These are phyloP conservation scores for Asobara japonica DNA, from an alignment of 1,140 invertebrate genomes.

Conservation along the genomic window DNA sequence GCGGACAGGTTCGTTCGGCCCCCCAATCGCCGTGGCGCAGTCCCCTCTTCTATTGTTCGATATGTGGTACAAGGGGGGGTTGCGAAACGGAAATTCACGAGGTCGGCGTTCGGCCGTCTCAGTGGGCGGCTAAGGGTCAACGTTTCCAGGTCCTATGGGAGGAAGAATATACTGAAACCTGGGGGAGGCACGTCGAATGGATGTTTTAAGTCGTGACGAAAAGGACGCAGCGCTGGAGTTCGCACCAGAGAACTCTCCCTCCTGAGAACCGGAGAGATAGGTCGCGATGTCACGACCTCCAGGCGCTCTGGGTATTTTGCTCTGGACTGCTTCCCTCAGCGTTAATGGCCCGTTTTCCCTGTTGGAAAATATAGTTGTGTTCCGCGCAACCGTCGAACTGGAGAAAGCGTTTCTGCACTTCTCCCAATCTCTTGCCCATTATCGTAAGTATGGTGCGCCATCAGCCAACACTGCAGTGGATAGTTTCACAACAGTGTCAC, in stretches of 20 bases:
- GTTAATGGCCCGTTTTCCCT: conserved; percentile 30
- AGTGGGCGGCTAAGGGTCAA: too few species aligned
- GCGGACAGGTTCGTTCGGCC: too few species aligned
- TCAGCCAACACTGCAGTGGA: conserved; percentile 13
- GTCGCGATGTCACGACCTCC: conserved; percentile 13
- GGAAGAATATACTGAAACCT: too few species aligned
- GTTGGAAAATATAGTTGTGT: conserved; percentile 46
- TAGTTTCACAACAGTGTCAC: conserved; percentile 32
- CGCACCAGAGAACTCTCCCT: conserved; percentile 23
- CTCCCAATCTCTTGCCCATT: conserved; percentile 14
- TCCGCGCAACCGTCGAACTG: conserved; percentile 46
- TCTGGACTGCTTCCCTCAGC: conserved; percentile 16
- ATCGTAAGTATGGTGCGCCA: neutral
- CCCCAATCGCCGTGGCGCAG: too few species aligned
- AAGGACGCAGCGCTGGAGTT: conserved; percentile 20
- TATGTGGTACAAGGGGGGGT: too few species aligned
- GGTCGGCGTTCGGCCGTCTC: too few species aligned
- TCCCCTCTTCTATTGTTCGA: too few species aligned
- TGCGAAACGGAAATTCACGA: too few species aligned
- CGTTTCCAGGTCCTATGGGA: neutral
- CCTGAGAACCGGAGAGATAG: conserved; percentile 31
- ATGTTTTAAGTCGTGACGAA: conserved; percentile 33
- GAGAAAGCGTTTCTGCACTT: conserved; percentile 47
- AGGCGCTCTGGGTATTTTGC: conserved; percentile 14
- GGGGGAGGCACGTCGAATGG: too few species aligned